A percentile compares a stretch with the other conserved stretches of the same genome.
phyloP scores from a whole-genome alignment of 2,888 invertebrate species.

The Microplitis manilae region DNA sequence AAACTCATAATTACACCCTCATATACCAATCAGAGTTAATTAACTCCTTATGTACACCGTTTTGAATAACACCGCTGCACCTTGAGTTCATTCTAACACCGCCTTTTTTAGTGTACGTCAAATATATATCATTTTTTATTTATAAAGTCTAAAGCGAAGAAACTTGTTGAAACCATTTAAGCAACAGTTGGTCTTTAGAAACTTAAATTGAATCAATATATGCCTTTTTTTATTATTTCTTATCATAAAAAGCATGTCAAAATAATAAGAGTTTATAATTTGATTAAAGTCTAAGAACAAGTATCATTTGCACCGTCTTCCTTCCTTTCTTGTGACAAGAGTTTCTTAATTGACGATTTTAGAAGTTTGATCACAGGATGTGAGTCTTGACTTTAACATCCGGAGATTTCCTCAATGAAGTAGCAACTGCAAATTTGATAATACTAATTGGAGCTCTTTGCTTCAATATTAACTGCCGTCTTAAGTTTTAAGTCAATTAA shows the following conservation, averaged over 20 bases:
- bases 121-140: no score
- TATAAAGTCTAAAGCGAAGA: not conserved
- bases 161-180: not conserved
- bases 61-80: no score
- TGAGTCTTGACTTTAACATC: constrained; percentile 12
- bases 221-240: not conserved
- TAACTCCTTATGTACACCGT: no score
- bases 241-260: not conserved
- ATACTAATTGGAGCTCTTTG: constrained; percentile 45
- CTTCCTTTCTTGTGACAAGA: constrained; percentile 10
- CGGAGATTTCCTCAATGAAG: constrained; percentile 17
- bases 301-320: not conserved
- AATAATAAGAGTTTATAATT: not conserved
- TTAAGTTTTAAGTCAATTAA: constrained; percentile 32
- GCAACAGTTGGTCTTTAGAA: not conserved
- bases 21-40: no score
- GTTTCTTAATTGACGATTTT: constrained; percentile 26
- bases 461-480: constrained; percentile 21
- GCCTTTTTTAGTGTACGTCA: no score
- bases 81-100: no score
- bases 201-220: not conserved
- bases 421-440: constrained; percentile 17
- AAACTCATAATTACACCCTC: no score
- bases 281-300: not conserved
- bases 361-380: constrained; percentile 29